A percentile compares a stretch with the other conserved stretches of the same genome.
These are phyloP conservation scores for Vipera latastei DNA, from an alignment of 2,797 vertebrate genomes.

Conservation along the genomic window DNA sequence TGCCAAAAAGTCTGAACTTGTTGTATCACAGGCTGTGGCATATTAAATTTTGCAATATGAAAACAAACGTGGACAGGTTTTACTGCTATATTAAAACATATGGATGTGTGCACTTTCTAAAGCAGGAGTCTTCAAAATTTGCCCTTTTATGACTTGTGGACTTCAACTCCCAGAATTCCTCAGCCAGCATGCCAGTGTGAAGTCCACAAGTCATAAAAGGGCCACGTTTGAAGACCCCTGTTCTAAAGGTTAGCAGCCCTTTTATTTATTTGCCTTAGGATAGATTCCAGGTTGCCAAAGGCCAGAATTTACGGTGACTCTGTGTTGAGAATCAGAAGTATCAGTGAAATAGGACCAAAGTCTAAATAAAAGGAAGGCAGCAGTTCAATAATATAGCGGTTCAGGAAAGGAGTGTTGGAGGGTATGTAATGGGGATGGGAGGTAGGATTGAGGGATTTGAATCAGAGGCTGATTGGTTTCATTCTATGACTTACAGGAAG, in stretches of 20 bases:
- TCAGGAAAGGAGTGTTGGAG: not conserved
- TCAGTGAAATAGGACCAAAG: not conserved
- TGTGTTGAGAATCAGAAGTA: not conserved
- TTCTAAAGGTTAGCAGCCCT: conserved; percentile 31
- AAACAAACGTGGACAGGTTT: conserved; percentile 65
- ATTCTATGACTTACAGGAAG: not conserved
- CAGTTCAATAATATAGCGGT: not conserved
- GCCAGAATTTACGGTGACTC: not conserved
- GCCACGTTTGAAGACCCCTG: no score
- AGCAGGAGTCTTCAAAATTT: no score
- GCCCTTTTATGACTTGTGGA: no score
- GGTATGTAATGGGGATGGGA: not conserved
- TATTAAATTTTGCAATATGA: conserved; percentile 60
- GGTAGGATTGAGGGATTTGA: not conserved
- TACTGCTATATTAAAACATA: conserved; percentile 60
- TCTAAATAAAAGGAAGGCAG: conserved; percentile 16
- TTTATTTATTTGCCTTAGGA: conserved; percentile 1
- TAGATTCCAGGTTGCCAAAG: conserved; percentile 38
- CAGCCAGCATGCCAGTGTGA: no score
- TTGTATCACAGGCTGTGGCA: conserved; percentile 64
- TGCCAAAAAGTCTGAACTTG: conserved; percentile 71
- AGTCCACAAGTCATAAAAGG: no score
- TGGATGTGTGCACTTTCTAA: conserved; percentile 48
- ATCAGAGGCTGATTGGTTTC: not conserved
- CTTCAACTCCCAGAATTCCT: no score